Base-by-base conservation (phyloP, 2,113 vertebrate genomes). In the Mustelus asterias region DNA sequence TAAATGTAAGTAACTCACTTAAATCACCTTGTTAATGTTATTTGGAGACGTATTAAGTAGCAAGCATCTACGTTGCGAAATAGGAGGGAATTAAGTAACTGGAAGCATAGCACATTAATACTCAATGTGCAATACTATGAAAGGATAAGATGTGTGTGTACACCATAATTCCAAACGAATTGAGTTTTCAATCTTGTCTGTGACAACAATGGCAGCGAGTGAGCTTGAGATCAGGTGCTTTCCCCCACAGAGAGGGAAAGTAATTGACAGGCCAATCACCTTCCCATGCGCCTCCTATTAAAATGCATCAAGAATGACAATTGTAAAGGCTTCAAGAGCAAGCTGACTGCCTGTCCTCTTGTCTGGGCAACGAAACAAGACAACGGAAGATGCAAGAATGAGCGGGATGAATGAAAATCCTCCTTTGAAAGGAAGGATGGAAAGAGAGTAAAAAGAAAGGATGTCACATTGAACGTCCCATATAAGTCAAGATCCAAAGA, bases 231-330 rank as follows among this genome's bases (percentile, higher is more conserved):
- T 54, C 44, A 72, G 94, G 3, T 48, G 24, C 37, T 48, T 44
- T 95, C 22, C 67, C 67, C 67, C 3, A 95, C 0, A 90, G 88
- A 90, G 88, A 60, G 24, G 13, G 54, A 20, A n/a, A 22, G 48
- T 29, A 83, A 54, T 58, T 67, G 63, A 94, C 63, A 94, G 93
- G 37, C 63, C 44, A 48, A 94, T 70, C 93, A 70, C 67, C 67
- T 14, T 48, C 65, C 70, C 37, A 70, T 41, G 65, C 41, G 41
- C 58, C 22, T 94, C 93, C 93, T 16, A 24, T 44, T 70, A 70
- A 54, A 94, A 22, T 94, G 93, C 22, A 44, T 94, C 24, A 94
- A 44, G 93, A 94, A 90, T 16, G 58, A 63, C 88, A 90, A 60
- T n/a, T 48, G 88, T 33, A 60, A 60, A 60, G 88, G 33, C 48